Conservation (phyloP, 2,888 invertebrate genomes). For the Hyppa rectilinea region DNA sequence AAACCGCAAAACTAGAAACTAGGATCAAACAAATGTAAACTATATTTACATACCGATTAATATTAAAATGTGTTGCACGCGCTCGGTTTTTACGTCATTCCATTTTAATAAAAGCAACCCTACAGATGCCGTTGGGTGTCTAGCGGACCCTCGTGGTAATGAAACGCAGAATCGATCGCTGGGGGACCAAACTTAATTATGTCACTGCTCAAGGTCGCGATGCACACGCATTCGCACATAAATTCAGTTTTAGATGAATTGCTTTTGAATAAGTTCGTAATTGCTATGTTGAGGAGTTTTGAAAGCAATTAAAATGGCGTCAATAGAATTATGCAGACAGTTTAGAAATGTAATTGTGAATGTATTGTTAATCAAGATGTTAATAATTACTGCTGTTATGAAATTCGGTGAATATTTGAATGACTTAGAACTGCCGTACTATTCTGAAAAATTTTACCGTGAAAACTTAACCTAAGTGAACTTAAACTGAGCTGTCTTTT, state of each 20-base stretch:
- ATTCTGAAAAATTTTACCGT: too few species aligned
- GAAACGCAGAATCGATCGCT: slow-evolving; percentile 82
- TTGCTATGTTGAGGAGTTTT: slow-evolving; percentile 57
- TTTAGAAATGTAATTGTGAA: slow-evolving; percentile 35
- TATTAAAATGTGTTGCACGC: slow-evolving; percentile 58
- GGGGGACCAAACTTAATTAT: slow-evolving; percentile 83
- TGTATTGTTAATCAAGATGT: slow-evolving; percentile 21
- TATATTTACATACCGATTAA: slow-evolving; percentile 43
- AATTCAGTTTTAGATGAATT: slow-evolving; percentile 57
- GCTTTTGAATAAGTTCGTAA: slow-evolving; percentile 65
- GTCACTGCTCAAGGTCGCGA: slow-evolving; percentile 84
- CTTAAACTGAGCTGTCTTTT: too few species aligned
- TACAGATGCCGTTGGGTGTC: slow-evolving; percentile 73
- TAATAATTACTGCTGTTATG: not conserved
- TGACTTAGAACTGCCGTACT: too few species aligned
- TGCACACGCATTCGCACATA: slow-evolving; percentile 65
- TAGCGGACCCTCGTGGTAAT: slow-evolving; percentile 79
- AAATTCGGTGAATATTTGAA: slow-evolving; percentile 3
- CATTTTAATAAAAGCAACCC: slow-evolving; percentile 69
- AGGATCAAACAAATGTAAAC: slow-evolving; percentile 54
- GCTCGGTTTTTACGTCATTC: slow-evolving; percentile 55
- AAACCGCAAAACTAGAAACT: slow-evolving; percentile 23
- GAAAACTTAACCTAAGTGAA: too few species aligned
- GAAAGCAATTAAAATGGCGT: slow-evolving; percentile 56
- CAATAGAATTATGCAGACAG: slow-evolving; percentile 47